These are phyloP conservation scores for Saccopteryx bilineata DNA, from an alignment of 2,113 vertebrate genomes.

Conservation along the genomic window DNA sequence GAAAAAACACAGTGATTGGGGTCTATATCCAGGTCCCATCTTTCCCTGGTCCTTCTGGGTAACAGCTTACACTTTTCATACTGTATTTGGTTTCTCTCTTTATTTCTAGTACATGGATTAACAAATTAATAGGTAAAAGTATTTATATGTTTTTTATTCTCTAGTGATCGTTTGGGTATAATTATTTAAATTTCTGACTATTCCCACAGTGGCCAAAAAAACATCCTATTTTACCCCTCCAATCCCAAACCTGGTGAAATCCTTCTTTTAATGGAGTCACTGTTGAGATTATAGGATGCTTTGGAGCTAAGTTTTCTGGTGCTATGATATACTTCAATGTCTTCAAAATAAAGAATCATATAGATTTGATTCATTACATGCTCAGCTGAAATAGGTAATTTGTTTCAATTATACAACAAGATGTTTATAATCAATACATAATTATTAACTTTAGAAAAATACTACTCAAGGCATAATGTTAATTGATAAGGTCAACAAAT, in stretches of 20 bases:
- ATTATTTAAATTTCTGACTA: not conserved
- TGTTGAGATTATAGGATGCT: not conserved
- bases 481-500: not conserved
- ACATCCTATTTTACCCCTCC: not conserved
- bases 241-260: not conserved
- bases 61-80: not conserved
- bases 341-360: not conserved
- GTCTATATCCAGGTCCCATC: not conserved
- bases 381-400: not conserved
- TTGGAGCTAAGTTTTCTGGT: not conserved
- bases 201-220: not conserved
- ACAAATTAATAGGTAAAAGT: not conserved
- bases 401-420: not conserved
- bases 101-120: not conserved
- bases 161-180: not conserved
- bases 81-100: not conserved
- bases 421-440: not conserved
- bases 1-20: not conserved
- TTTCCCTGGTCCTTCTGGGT: not conserved
- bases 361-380: not conserved
- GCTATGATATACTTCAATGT: not conserved
- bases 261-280: not conserved
- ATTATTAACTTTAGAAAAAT: conserved; percentile 24
- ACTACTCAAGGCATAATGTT: not conserved
- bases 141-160: not conserved